phyloP scores from a whole-genome alignment of 2,888 invertebrate genomes.

The Eupsilia transversa region DNA sequence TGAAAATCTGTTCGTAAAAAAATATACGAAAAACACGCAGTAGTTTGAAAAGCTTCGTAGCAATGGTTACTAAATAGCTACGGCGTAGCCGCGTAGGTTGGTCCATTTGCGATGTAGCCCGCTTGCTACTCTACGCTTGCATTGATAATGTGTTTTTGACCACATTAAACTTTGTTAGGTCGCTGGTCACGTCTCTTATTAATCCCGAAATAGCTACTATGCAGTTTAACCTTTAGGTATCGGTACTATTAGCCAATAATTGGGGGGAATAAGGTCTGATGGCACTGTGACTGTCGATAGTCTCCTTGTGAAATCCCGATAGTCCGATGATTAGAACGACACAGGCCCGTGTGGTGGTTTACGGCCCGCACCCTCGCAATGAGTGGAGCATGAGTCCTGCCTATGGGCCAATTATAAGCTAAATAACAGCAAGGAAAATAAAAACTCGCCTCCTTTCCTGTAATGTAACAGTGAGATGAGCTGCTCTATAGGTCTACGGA shows the following conservation, averaged over 20 bases:
- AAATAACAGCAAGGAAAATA: background rate
- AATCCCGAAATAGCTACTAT: constrained; percentile 16
- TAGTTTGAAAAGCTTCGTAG: constrained; percentile 32
- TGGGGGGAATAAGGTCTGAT: background rate
- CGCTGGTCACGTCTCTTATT: constrained; percentile 5
- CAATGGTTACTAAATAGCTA: constrained; percentile 33
- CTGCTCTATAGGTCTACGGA: background rate
- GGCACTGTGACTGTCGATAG: constrained; percentile 3
- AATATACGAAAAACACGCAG: constrained; percentile 7
- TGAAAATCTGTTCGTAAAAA: constrained; percentile 26
- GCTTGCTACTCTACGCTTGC: constrained; percentile 19
- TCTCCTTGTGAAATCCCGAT: background rate
- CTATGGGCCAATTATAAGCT: background rate
- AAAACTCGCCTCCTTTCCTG: background rate
- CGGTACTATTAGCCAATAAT: background rate
- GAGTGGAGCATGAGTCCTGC: background rate
- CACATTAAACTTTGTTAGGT: constrained; percentile 19
- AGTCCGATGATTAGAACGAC: background rate
- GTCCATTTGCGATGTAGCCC: constrained; percentile 18
- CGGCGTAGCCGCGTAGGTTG: constrained; percentile 32
- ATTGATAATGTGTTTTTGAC: constrained; percentile 35
- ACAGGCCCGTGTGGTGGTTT: background rate
- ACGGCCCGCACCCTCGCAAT: background rate
- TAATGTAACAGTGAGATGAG: background rate
- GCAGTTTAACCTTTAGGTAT: background rate